Evolutionary conservation across 2,797 vertebrate species (phyloP).

Genomic region (Myiotriccus ornatus): DNA sequence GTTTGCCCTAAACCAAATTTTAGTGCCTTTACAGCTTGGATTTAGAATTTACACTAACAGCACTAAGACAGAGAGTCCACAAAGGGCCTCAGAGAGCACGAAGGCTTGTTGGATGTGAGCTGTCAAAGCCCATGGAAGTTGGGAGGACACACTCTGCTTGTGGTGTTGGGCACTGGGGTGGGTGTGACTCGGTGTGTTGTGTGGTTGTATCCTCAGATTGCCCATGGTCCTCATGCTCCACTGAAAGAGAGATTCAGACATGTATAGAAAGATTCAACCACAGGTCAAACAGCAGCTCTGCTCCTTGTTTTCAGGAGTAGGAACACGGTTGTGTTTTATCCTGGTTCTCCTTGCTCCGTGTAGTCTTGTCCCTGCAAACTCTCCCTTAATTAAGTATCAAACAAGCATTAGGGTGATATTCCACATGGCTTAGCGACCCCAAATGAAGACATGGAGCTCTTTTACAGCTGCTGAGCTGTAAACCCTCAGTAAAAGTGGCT

Average conservation of each 20-base stretch:
- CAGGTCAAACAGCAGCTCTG: neutral
- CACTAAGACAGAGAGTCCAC: accelerated
- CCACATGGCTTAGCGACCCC: neutral
- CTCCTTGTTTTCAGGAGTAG: neutral
- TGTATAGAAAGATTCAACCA: neutral
- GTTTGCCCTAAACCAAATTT: neutral
- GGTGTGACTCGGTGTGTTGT: accelerated
- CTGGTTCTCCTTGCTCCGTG: neutral
- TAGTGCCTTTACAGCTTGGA: neutral
- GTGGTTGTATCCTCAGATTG: accelerated
- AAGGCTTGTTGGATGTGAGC: neutral
- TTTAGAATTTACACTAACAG: accelerated
- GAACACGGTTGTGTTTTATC: neutral
- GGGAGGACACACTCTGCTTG: accelerated
- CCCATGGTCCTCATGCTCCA: accelerated
- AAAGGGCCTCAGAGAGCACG: accelerated
- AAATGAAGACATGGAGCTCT: constrained; percentile 43
- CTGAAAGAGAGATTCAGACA: neutral
- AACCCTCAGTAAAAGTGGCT: constrained; percentile 46
- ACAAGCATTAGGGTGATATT: constrained; percentile 21
- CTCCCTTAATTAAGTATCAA: constrained; percentile 21
- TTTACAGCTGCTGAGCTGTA: constrained; percentile 44
- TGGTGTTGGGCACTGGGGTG: accelerated
- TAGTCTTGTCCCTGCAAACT: neutral
- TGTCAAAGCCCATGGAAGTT: neutral